Evolutionary conservation across 2,888 invertebrate genomes (phyloP).

Genomic region (Brachyptera risi): DNA sequence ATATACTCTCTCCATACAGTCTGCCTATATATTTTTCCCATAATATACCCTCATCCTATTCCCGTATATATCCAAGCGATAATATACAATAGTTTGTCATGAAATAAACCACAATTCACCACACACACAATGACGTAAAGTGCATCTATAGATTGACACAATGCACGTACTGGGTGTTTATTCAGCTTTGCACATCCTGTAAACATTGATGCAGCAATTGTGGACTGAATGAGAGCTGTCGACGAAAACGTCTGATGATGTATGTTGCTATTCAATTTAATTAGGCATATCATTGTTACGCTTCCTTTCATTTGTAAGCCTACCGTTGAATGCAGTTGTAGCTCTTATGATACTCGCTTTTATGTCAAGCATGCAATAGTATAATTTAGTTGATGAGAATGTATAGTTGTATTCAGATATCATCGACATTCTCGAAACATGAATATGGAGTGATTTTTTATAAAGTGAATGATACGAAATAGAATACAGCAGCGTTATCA

Average conservation of each 20-base stretch:
- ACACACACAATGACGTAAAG: neutral
- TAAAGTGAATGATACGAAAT: no score
- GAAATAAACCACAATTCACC: neutral
- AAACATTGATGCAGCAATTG: neutral
- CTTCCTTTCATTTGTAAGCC: conserved; percentile 26
- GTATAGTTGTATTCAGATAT: no score
- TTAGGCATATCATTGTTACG: conserved; percentile 19
- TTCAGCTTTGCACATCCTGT: conserved; percentile 1
- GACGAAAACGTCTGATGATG: conserved; percentile 5
- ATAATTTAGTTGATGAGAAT: no score
- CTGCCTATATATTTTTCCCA: neutral
- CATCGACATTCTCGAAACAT: no score
- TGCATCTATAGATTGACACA: neutral
- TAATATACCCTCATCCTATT: no score
- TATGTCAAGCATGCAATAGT: no score
- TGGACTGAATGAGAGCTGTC: neutral
- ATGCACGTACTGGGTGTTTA: neutral
- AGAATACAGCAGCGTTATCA: no score
- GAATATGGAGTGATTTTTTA: no score
- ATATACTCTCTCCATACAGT: no score
- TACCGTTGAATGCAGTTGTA: neutral
- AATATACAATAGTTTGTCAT: conserved; percentile 5
- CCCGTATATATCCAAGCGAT: neutral
- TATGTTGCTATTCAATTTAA: conserved; percentile 30
- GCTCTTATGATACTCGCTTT: no score